Evolutionary conservation across 2,888 invertebrate species (phyloP).

Genomic region (Acronicta leporina): DNA sequence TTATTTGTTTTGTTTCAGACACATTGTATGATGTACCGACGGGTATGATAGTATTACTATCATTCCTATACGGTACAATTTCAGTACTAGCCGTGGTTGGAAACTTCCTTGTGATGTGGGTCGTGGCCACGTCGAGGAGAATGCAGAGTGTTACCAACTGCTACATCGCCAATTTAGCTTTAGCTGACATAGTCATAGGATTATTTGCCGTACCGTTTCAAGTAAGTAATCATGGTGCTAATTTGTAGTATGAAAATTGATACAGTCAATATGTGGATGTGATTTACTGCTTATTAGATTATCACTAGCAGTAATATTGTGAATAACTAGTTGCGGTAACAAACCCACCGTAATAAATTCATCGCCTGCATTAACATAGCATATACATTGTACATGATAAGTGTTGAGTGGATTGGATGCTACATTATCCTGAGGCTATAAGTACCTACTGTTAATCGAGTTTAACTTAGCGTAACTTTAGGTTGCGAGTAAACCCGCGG

Average conservation of each 20-base stretch:
- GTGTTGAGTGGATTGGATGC: too few species aligned
- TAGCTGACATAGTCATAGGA: slow-evolving; percentile 96
- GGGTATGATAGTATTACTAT: slow-evolving; percentile 92
- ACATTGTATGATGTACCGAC: slow-evolving; percentile 93
- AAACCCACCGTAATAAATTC: too few species aligned
- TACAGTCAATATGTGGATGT: slow-evolving; percentile 22
- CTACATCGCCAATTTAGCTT: slow-evolving; percentile 95
- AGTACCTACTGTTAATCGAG: too few species aligned
- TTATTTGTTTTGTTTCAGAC: slow-evolving; percentile 78
- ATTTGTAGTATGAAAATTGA: slow-evolving; percentile 30
- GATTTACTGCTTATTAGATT: slow-evolving; percentile 8
- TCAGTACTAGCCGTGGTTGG: slow-evolving; percentile 94
- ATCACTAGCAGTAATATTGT: not conserved
- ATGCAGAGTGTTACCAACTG: slow-evolving; percentile 96
- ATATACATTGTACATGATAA: too few species aligned
- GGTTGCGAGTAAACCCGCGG: too few species aligned
- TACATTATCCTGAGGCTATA: too few species aligned
- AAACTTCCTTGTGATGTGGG: slow-evolving; percentile 95
- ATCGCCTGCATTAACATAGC: too few species aligned
- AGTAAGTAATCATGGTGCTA: slow-evolving; percentile 65
- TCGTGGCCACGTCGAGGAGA: slow-evolving; percentile 93
- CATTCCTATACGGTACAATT: slow-evolving; percentile 94
- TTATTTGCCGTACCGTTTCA: slow-evolving; percentile 95
- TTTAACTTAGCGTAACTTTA: too few species aligned
- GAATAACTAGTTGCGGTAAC: too few species aligned